Evolutionary conservation across 2,888 invertebrate species (phyloP), one percentile per base, ranked within the genome.

Genomic region (Gortyna flavago): DNA sequence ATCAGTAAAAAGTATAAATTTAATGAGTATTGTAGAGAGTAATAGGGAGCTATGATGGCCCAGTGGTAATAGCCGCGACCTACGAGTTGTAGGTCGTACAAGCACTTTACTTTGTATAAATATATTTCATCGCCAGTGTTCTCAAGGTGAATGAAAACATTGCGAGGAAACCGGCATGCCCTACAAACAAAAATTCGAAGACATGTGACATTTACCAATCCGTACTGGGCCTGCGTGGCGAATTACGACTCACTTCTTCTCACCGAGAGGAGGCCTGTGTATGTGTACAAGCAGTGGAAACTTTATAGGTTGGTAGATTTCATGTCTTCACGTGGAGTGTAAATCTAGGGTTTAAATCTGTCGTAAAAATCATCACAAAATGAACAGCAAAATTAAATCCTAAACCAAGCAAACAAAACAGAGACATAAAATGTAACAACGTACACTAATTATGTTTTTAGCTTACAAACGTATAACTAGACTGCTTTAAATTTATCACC

Each of bases 361-460:
- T 41, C 54, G 8, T 25, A n/a, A 32, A 79, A 67, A 67, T 48
- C 0, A 38, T 29, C 41, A 35, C 13, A 61, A 64, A 44, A 16
- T 9, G 9, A 54, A 4, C 0, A 41, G n/a, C 32, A 61, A 35
- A 44, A 71, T 29, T 25, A 41, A 35, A 70, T n/a, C 7, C 32
- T 54, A 41, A 67, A 11, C 21, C 6, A 68, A 25, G 6, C 35
- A 32, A 25, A 79, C 16, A 72, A 78, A 69, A 70, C 21, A 65
- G 61, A 66, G 5, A 29, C 76, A 81, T 51, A 67, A 83, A 83
- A 59, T 74, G 61, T 80, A 75, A 67, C 70, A 73, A 76, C 71
- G 80, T 80, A 80, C 16, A 44, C 73, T 84, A 85, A 88, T 75
- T 80, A 76, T 88, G 75, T 80, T 86, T 85, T 86, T 72, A 73